Evolutionary conservation across 1,140 invertebrate species (phyloP).

Genomic region (Drosophila asahinai): DNA sequence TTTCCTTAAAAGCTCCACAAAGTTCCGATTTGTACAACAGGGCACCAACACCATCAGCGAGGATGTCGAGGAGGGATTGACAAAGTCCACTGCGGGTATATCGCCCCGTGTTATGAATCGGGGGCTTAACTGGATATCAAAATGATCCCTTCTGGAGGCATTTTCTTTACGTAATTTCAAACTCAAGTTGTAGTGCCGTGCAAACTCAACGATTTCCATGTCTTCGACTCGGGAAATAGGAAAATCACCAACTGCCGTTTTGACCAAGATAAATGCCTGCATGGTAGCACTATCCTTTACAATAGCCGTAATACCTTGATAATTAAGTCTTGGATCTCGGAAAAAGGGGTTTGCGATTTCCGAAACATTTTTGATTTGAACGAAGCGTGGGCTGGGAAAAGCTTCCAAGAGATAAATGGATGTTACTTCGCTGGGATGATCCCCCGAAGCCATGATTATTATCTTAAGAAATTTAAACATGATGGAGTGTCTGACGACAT

Average conservation of each 20-base stretch:
- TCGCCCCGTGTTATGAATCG: background rate
- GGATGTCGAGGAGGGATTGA: background rate
- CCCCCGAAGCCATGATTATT: background rate
- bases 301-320: background rate
- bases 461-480: background rate
- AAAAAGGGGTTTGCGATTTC: too few relatives aligned
- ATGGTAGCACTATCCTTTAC: background rate
- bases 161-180: background rate
- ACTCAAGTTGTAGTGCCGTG: background rate
- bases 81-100: background rate
- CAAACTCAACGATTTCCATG: slow-evolving; percentile 8
- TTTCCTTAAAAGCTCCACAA: slow-evolving; percentile 5
- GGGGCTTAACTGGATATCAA: background rate
- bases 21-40: slow-evolving; percentile 5
- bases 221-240: background rate
- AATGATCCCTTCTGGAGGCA: background rate
- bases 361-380: background rate
- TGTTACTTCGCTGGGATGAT: background rate
- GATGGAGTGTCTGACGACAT: background rate
- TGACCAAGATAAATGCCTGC: too few relatives aligned
- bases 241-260: background rate
- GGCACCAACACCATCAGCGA: slow-evolving; percentile 31
- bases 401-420: too few relatives aligned
- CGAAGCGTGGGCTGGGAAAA: background rate
- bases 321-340: background rate